A percentile compares a stretch with the other conserved stretches of the same genome.
phyloP scores from a whole-genome alignment of 2,113 vertebrate species.

The Dunckerocampus dactyliophorus region DNA sequence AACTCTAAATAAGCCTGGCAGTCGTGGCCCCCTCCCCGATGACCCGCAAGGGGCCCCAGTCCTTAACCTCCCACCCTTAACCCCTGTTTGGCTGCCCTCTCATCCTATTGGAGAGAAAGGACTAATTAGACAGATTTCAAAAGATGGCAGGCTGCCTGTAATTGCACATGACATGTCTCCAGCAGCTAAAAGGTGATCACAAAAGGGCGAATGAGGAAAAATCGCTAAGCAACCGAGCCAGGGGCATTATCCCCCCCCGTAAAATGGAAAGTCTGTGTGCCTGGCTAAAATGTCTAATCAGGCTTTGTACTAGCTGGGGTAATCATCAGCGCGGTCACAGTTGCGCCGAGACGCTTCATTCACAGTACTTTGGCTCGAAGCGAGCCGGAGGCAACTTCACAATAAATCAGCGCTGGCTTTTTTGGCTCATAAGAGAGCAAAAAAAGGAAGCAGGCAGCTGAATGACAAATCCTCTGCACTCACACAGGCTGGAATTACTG shows the following conservation, averaged over 20 bases:
- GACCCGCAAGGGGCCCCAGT: slow-evolving; percentile 51
- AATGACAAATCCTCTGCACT: slow-evolving; percentile 71
- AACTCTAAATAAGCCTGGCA: slow-evolving; percentile 36
- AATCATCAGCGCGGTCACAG: slow-evolving; percentile 55
- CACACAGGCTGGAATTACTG: slow-evolving; percentile 57
- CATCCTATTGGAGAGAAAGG: slow-evolving; percentile 68
- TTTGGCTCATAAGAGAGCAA: slow-evolving; percentile 43
- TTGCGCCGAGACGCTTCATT: slow-evolving; percentile 48
- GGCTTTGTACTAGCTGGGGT: slow-evolving; percentile 39
- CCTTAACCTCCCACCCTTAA: slow-evolving; percentile 59
- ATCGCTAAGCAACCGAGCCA: slow-evolving; percentile 52
- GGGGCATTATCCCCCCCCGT: slow-evolving; percentile 33
- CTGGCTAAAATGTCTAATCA: slow-evolving; percentile 48
- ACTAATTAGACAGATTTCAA: slow-evolving; percentile 78
- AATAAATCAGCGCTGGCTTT: slow-evolving; percentile 62
- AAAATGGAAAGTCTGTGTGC: slow-evolving; percentile 10
- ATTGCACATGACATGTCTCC: slow-evolving; percentile 67
- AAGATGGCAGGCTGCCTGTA: slow-evolving; percentile 65
- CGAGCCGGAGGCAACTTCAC: slow-evolving; percentile 56
- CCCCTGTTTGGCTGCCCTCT: slow-evolving; percentile 44
- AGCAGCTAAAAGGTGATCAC: slow-evolving; percentile 67
- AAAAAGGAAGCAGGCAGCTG: slow-evolving; percentile 56
- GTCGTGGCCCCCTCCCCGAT: slow-evolving; percentile 27
- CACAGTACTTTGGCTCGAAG: slow-evolving; percentile 43
- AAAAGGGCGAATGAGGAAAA: slow-evolving; percentile 39